Conservation (phyloP, 2,113 vertebrate genomes). For the Anseranas semipalmata region DNA sequence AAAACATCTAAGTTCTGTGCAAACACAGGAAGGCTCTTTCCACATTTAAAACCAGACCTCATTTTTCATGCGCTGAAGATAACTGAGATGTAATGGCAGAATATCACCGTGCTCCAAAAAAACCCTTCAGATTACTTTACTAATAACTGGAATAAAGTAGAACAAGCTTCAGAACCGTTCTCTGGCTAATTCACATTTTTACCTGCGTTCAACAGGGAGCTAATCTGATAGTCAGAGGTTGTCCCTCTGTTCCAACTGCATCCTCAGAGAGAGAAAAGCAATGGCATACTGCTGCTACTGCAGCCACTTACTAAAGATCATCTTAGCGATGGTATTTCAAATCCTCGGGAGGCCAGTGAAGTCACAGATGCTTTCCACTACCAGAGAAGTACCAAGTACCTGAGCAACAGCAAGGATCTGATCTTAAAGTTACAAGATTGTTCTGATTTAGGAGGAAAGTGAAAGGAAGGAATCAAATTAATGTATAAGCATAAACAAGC, state of each 20-base stretch:
- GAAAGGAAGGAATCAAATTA: slow-evolving; percentile 39
- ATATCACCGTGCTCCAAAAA: not conserved
- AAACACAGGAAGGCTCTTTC: not conserved
- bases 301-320: not conserved
- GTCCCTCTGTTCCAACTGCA: not conserved
- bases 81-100: not conserved
- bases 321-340: not conserved
- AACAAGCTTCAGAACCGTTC: not conserved
- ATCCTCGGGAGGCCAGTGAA: not conserved
- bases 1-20: not conserved
- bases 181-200: not conserved
- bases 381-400: not conserved
- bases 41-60: not conserved
- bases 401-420: not conserved
- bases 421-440: not conserved
- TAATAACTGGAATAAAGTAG: not conserved
- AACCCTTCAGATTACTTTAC: not conserved
- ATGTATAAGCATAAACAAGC: slow-evolving; percentile 9
- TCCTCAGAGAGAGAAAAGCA: not conserved
- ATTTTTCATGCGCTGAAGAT: not conserved
- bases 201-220: not conserved
- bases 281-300: not conserved
- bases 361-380: not conserved
- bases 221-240: not conserved
- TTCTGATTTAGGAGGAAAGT: not conserved